These are phyloP conservation scores for Eudasyphora cyanicolor DNA, from an alignment of 2,888 invertebrate species.

Conservation along the genomic window DNA sequence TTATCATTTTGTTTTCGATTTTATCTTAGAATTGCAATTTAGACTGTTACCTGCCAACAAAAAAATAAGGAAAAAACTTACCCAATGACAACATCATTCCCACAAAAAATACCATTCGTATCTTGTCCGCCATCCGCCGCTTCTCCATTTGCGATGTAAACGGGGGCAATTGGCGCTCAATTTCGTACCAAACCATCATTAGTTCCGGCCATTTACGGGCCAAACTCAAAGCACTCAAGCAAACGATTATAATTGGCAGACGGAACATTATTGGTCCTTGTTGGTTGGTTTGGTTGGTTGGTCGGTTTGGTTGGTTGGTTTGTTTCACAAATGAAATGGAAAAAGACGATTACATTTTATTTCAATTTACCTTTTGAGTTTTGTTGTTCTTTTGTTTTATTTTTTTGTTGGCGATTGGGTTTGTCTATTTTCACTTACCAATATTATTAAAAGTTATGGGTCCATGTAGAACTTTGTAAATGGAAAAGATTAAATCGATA, in stretches of 20 bases:
- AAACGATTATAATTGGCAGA: constrained; percentile 70
- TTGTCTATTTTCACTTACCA: constrained; percentile 68
- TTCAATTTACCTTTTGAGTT: neutral
- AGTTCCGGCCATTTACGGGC: constrained; percentile 82
- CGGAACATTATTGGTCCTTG: constrained; percentile 77
- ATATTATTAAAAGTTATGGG: constrained; percentile 75
- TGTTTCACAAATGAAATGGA: neutral
- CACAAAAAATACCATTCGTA: constrained; percentile 80
- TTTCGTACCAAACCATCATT: constrained; percentile 80
- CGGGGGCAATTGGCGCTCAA: constrained; percentile 79
- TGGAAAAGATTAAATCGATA: constrained; percentile 68
- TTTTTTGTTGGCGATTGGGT: neutral
- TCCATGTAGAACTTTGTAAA: constrained; percentile 71
- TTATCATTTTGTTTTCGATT: constrained; percentile 32
- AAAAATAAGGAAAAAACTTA: constrained; percentile 74
- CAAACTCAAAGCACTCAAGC: constrained; percentile 79
- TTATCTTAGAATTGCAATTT: neutral
- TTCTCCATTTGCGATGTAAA: constrained; percentile 75
- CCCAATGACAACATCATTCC: constrained; percentile 80
- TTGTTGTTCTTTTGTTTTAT: neutral
- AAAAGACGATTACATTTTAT: neutral
- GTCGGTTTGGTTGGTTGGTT: neutral
- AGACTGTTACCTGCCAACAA: neutral
- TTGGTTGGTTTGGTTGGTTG: neutral
- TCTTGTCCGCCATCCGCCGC: constrained; percentile 75